phyloP scores from a whole-genome alignment of 1,140 invertebrate species.

The Triops longicaudatus region DNA sequence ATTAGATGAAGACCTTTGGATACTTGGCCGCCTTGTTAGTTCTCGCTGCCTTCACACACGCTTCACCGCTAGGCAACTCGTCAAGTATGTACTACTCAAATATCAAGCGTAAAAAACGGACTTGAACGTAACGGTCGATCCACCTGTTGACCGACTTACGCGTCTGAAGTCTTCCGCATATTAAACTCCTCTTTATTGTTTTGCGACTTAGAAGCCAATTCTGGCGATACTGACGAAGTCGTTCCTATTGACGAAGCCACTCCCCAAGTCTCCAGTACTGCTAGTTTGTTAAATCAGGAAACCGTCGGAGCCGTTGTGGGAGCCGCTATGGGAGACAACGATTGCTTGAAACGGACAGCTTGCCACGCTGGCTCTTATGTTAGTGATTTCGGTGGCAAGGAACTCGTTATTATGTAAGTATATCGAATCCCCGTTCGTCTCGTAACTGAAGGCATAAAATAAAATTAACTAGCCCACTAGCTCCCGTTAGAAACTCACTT shows the following conservation, averaged over 20 bases:
- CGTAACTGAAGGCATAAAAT: too few species aligned
- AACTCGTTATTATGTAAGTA: slow-evolving; percentile 29
- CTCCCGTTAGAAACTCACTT: neutral
- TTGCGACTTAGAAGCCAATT: neutral
- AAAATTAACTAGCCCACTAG: too few species aligned
- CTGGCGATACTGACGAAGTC: neutral
- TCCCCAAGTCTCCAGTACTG: neutral
- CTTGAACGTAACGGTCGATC: neutral
- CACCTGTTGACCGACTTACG: neutral
- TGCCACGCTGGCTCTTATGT: slow-evolving; percentile 28
- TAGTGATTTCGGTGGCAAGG: slow-evolving; percentile 26
- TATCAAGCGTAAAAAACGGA: neutral
- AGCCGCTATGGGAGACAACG: slow-evolving; percentile 27
- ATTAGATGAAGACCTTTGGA: slow-evolving; percentile 4
- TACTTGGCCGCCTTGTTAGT: neutral
- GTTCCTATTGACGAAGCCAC: neutral
- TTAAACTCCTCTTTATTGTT: neutral
- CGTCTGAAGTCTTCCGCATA: neutral
- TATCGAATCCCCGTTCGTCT: neutral
- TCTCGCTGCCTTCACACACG: neutral
- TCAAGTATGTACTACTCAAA: neutral
- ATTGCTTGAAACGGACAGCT: slow-evolving; percentile 26
- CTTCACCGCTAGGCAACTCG: neutral
- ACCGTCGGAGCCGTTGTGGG: slow-evolving; percentile 24
- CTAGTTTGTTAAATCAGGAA: neutral